Percentiles rank a stretch among this genome's conserved stretches.
phyloP scores from a whole-genome alignment of 2,797 vertebrate genomes.

The Falco concolor region DNA sequence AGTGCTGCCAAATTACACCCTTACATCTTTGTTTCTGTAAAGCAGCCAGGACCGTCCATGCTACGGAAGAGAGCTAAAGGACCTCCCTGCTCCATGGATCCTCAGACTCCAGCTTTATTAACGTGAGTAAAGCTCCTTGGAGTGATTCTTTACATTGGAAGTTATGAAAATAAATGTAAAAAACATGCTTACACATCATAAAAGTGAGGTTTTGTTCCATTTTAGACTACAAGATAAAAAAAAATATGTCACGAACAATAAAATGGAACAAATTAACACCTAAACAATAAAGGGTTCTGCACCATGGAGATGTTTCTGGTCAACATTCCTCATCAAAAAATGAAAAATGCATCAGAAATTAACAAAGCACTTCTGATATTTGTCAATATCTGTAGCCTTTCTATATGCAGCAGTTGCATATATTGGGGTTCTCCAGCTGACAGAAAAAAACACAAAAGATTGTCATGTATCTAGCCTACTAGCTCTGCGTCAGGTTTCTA shows the following conservation, averaged over 20 bases:
- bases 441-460: not conserved
- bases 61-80: not conserved
- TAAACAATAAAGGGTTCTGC: not conserved
- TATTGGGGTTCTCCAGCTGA: not conserved
- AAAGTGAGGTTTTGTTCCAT: not conserved
- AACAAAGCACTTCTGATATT: not conserved
- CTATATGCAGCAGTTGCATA: not conserved
- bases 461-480: not conserved
- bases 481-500: not conserved
- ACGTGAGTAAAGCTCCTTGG: not conserved
- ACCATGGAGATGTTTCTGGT: not conserved
- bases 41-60: not conserved
- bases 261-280: not conserved
- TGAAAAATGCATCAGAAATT: not conserved
- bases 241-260: not conserved
- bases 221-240: not conserved
- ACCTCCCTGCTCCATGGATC: not conserved
- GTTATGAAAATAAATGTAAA: conserved; percentile 45
- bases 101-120: conserved; percentile 6
- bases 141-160: not conserved
- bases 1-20: not conserved
- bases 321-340: not conserved
- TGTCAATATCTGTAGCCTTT: not conserved
- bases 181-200: conserved; percentile 16
- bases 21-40: not conserved